Conservation (phyloP, 2,888 invertebrate species). For the Idaea biselata region DNA sequence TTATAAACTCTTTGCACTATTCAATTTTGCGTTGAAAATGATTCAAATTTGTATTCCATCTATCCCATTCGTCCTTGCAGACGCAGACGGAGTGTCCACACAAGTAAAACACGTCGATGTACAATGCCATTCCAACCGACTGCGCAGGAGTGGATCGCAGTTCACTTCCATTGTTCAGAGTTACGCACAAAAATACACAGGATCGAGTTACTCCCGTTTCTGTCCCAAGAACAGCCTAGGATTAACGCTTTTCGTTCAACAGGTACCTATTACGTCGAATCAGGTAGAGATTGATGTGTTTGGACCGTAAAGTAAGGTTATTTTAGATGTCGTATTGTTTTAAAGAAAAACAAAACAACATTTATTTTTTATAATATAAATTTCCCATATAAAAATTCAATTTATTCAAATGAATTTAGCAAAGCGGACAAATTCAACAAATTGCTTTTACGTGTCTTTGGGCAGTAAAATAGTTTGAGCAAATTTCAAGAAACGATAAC, state of each 20-base stretch:
- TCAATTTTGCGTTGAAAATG: not conserved
- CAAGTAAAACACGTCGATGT: constrained; percentile 41
- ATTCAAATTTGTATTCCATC: constrained; percentile 16
- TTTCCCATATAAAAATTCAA: constrained; percentile 3
- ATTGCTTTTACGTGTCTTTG: not conserved
- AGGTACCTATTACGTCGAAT: not conserved
- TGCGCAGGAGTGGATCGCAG: constrained; percentile 28
- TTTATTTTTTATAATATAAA: not conserved
- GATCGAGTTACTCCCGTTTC: constrained; percentile 1
- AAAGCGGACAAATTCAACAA: not conserved
- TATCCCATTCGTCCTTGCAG: constrained; percentile 37
- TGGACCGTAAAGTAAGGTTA: not conserved
- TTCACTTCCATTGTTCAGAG: constrained; percentile 16
- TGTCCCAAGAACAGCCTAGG: not conserved
- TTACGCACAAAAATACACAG: constrained; percentile 7
- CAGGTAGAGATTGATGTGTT: not conserved
- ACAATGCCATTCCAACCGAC: constrained; percentile 47
- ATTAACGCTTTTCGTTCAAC: not conserved
- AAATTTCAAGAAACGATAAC: constrained; percentile 39
- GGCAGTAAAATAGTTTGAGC: constrained; percentile 9
- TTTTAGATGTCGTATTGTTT: not conserved
- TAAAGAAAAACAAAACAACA: not conserved
- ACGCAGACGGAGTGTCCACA: constrained; percentile 26
- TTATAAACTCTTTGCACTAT: too few relatives aligned
- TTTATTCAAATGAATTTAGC: not conserved